Conservation (phyloP, 2,797 vertebrate species). For the Iguana delicatissima region DNA sequence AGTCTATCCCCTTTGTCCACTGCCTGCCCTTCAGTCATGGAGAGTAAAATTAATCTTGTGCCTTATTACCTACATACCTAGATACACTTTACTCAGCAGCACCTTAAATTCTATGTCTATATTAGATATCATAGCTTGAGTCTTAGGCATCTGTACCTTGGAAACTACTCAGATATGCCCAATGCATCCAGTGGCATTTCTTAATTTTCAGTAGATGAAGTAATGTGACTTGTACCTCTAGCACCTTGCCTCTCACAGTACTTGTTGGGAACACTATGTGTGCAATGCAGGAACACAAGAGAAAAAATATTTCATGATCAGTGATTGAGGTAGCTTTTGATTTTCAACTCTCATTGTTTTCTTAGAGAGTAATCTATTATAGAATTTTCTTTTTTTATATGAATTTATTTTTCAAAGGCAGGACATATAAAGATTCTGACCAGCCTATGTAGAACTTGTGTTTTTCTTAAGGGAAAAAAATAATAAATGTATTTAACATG, state of each 20-base stretch:
- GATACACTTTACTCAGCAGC: constrained; percentile 11
- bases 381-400: constrained; percentile 5
- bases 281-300: neutral
- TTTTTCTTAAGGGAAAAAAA: constrained; percentile 30
- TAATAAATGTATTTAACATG: constrained; percentile 56
- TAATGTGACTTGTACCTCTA: constrained; percentile 3
- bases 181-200: neutral
- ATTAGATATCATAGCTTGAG: neutral
- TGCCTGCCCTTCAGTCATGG: neutral
- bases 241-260: neutral
- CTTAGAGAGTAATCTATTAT: neutral
- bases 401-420: constrained; percentile 33
- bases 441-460: neutral
- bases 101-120: accelerated
- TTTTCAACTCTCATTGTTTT: constrained; percentile 25
- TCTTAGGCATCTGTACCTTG: neutral
- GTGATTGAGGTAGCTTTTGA: neutral
- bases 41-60: constrained; percentile 50
- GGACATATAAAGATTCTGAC: neutral
- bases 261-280: neutral
- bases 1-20: too few relatives aligned
- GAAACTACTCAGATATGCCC: neutral
- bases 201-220: neutral
- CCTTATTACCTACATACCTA: constrained; percentile 49
- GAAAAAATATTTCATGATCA: accelerated